Conservation (phyloP, 2,888 invertebrate genomes). For the Apodemia duryi region DNA sequence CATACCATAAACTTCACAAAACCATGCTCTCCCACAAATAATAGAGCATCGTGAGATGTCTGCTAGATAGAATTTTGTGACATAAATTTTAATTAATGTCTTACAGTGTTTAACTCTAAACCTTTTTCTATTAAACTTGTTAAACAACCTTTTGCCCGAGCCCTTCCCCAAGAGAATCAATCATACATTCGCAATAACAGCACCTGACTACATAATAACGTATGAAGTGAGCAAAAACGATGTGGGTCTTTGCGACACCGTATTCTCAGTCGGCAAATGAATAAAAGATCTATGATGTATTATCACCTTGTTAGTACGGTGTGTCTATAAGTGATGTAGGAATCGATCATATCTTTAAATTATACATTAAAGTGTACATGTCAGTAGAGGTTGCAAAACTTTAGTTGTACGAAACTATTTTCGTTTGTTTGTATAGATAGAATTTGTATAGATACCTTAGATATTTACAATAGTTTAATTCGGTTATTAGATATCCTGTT, state of each 20-base stretch:
- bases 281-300: conserved; percentile 67
- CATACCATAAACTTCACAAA: no score
- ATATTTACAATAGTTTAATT: no score
- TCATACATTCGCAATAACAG: conserved; percentile 22
- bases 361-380: conserved; percentile 17
- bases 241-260: conserved; percentile 53
- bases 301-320: conserved; percentile 46
- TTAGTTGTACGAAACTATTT: neutral
- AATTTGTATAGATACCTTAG: no score
- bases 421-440: neutral
- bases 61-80: no score
- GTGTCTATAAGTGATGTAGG: conserved; percentile 24
- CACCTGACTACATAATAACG: conserved; percentile 40
- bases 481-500: no score
- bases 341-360: conserved; percentile 19
- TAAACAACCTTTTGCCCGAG: conserved; percentile 9
- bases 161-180: conserved; percentile 22
- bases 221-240: conserved; percentile 48
- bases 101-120: neutral
- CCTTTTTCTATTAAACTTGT: conserved; percentile 1
- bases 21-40: no score
- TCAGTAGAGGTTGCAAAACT: conserved; percentile 10
- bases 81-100: neutral
- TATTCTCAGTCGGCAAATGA: conserved; percentile 63
- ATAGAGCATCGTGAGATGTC: no score